phyloP scores from a whole-genome alignment of 2,113 vertebrate genomes.

The Oophaga pumilio region DNA sequence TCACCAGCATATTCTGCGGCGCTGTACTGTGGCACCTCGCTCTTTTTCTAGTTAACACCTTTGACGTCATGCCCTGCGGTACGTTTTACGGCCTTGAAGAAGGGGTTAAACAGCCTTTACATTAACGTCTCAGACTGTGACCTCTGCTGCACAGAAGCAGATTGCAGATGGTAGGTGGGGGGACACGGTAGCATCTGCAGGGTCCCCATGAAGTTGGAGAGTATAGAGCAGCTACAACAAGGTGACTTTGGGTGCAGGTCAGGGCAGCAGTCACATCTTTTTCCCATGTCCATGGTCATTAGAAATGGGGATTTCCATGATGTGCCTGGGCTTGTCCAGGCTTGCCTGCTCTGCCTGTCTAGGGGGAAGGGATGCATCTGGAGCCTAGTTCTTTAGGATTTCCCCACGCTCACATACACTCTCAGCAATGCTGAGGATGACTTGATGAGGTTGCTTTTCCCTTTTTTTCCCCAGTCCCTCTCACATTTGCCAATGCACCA shows the following conservation, averaged over 20 bases:
- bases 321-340: constrained; percentile 69
- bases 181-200: not conserved
- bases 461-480: not conserved
- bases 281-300: not conserved
- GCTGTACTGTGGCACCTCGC: not conserved
- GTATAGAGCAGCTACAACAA: constrained; percentile 7
- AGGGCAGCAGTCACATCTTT: constrained; percentile 7
- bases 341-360: constrained; percentile 59
- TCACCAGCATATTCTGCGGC: not conserved
- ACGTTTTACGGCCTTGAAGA: not conserved
- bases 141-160: not conserved
- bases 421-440: constrained; percentile 41
- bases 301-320: constrained; percentile 60
- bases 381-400: constrained; percentile 13
- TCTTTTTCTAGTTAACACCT: not conserved
- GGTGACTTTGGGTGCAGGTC: constrained; percentile 50
- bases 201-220: not conserved
- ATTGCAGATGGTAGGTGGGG: not conserved
- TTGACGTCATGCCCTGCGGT: not conserved
- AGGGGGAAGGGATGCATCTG: constrained; percentile 19
- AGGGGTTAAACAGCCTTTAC: not conserved
- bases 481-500: constrained; percentile 33
- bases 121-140: not conserved
- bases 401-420: constrained; percentile 28
- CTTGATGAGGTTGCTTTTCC: constrained; percentile 27